Conservation (phyloP, 2,797 vertebrate genomes). For the Alcedo quadribrachys region DNA sequence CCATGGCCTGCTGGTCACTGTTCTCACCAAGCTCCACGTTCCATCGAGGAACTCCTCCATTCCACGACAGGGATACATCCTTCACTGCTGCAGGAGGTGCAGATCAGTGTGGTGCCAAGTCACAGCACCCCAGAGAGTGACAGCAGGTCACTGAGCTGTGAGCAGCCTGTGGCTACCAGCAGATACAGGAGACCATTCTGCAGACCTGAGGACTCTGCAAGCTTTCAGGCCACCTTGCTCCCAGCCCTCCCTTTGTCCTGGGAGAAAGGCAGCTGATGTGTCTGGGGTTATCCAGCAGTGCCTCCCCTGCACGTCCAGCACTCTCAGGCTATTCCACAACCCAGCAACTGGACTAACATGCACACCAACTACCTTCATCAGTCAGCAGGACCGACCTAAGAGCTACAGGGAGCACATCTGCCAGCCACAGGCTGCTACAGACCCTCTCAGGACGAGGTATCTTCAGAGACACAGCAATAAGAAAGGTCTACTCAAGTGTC, state of each 20-base stretch:
- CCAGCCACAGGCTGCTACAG: constrained; percentile 38
- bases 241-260: background rate
- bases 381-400: constrained; percentile 46
- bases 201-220: background rate
- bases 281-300: background rate
- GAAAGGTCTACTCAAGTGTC: constrained; percentile 13
- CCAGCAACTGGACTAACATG: background rate
- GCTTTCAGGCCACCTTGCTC: background rate
- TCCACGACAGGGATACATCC: background rate
- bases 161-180: background rate
- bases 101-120: background rate
- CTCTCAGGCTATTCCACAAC: background rate
- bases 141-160: background rate
- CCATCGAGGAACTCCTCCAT: background rate
- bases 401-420: constrained; percentile 51
- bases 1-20: background rate
- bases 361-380: constrained; percentile 46
- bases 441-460: background rate
- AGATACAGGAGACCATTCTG: background rate
- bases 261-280: background rate
- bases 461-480: constrained; percentile 19
- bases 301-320: constrained; percentile 3
- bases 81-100: background rate
- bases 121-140: background rate
- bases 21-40: background rate